Base-by-base conservation (phyloP, 2,888 invertebrate genomes). In the Fragum whitleyi region DNA sequence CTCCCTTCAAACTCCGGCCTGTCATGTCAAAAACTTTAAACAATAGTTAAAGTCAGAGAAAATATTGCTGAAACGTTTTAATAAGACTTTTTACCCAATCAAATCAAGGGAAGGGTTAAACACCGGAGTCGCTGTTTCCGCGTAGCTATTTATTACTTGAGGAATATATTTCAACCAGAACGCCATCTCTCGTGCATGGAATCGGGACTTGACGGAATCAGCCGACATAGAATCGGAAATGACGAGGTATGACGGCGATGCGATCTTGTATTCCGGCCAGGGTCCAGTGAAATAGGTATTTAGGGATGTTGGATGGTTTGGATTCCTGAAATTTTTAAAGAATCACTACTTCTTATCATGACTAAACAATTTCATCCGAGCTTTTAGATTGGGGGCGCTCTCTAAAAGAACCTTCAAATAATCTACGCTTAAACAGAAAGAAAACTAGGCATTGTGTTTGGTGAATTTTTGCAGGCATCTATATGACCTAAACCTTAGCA, bases 251-350 rank as follows among this genome's bases (percentile, higher is more conserved):
- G 23, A 19, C 61, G 77, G 74, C 42, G 71, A 71, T 26, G 61
- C 47, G 23, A 65, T 23, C n/a, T 67, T 42, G 51, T 77, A 83
- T 57, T 77, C 74, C 21, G 83, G 79, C 79, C 83, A 83, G 14
- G 74, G 69, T 23, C 72, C 61, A 21, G 74, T 65, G 16, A 74
- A 62, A 36, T 74, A 79, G 47, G 61, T 53, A 2, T 23, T 71
- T 5, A 74, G 55, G 28, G 68, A 73, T 21, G 11, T 16, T 3
- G 83, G 83, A 14, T 28, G 62, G 47, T 83, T 83, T n/a, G 79
- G 79, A 57, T 83, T 68, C n/a, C 83, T 81, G 71, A 55, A 74
- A 36, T 51, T 2, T 21, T 3, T 11, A 57, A 5, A n/a, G 36
- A 39, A 29, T 3, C 19, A 61, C 11, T 21, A 21, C 82, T n/a